Evolutionary conservation across 1,140 invertebrate genomes (phyloP).

Genomic region (Centruroides vittatus): DNA sequence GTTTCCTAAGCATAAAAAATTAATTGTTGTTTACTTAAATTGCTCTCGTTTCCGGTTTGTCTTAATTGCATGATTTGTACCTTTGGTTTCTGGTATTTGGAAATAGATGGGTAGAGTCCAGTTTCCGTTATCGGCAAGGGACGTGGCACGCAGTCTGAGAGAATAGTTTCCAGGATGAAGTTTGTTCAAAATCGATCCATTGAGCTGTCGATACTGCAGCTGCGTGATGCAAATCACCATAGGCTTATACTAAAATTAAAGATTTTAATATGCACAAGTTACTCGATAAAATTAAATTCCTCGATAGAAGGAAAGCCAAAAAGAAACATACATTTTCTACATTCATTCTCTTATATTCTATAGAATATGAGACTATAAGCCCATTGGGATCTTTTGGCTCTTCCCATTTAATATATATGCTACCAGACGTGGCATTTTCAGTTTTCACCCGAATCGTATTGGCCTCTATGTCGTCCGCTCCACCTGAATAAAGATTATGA

Average conservation of each 20-base stretch:
- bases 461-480: constrained; percentile 17
- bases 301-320: too few relatives aligned
- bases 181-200: constrained; percentile 24
- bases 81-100: constrained; percentile 14
- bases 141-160: constrained; percentile 55
- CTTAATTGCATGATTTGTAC: too few relatives aligned
- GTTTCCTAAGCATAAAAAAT: too few relatives aligned
- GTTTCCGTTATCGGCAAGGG: constrained; percentile 56
- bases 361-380: constrained; percentile 61
- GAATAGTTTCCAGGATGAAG: constrained; percentile 57
- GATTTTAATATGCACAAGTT: too few relatives aligned
- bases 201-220: constrained; percentile 28
- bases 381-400: constrained; percentile 72
- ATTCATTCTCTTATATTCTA: constrained; percentile 43
- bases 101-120: constrained; percentile 47
- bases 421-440: constrained; percentile 25
- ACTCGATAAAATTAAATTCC: too few relatives aligned
- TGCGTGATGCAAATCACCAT: constrained; percentile 41
- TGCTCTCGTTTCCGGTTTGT: too few relatives aligned
- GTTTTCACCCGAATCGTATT: constrained; percentile 9
- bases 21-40: too few relatives aligned
- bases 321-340: constrained; percentile 16
- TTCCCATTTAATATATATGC: constrained; percentile 46
- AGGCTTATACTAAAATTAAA: constrained; percentile 20
- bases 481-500: constrained; percentile 4